Conservation (phyloP, 2,113 vertebrate genomes). For the Gavialis gangeticus region DNA sequence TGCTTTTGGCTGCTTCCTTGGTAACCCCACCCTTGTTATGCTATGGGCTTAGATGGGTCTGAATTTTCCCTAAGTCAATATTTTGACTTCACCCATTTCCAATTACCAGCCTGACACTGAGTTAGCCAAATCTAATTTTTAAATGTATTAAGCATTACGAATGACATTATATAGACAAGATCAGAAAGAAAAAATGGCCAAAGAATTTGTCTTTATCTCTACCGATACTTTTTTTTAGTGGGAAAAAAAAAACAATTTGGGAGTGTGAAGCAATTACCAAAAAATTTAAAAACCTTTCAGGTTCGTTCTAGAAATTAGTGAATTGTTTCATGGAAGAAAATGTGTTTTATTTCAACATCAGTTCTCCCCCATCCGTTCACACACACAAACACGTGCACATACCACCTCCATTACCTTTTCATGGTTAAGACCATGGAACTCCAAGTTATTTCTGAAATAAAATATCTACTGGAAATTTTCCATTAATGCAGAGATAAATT, state of each 20-base stretch:
- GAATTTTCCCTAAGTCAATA: neutral
- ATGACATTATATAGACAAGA: neutral
- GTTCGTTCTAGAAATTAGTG: neutral
- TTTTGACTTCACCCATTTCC: neutral
- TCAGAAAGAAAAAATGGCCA: neutral
- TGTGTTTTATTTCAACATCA: conserved; percentile 30
- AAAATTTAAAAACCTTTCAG: neutral
- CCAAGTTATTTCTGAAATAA: conserved; percentile 15
- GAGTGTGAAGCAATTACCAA: neutral
- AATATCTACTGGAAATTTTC: conserved; percentile 19
- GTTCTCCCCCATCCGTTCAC: neutral
- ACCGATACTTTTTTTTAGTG: neutral
- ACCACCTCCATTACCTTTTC: neutral
- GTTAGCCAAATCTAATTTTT: neutral
- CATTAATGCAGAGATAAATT: conserved; percentile 35
- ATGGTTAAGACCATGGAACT: neutral
- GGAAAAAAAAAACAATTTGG: neutral
- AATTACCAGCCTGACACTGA: neutral
- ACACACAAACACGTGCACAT: neutral
- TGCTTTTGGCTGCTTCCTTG: too few species aligned
- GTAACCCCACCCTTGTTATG: too few species aligned
- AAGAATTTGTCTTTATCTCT: neutral
- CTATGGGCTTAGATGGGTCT: neutral
- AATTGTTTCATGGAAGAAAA: neutral
- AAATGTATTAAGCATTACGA: neutral